Conservation (phyloP, 1,140 invertebrate genomes). For the Andrena cerasifolii region DNA sequence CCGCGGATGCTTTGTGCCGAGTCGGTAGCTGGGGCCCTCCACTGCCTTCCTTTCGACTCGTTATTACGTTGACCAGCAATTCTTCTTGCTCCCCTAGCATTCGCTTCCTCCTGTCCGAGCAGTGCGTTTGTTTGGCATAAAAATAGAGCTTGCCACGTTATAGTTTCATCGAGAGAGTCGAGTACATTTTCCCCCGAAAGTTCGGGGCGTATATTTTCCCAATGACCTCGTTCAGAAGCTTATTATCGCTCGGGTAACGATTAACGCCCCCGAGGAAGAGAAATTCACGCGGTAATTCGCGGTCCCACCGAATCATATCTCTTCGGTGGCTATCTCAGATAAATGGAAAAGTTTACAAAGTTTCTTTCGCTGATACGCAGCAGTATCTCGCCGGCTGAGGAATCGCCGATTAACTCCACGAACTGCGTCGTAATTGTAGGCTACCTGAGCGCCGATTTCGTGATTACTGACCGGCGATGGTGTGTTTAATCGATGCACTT, state of each 20-base stretch:
- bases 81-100: neutral
- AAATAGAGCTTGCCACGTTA: too few species aligned
- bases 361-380: slow-evolving; percentile 43
- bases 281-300: slow-evolving; percentile 47
- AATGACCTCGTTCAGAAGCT: neutral
- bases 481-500: slow-evolving; percentile 58
- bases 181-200: neutral
- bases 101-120: too few species aligned
- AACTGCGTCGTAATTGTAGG: slow-evolving; percentile 62
- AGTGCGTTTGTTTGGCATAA: too few species aligned
- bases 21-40: neutral
- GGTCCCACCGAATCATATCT: slow-evolving; percentile 43
- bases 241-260: slow-evolving; percentile 9
- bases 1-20: slow-evolving; percentile 5
- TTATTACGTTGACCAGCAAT: neutral
- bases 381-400: slow-evolving; percentile 42
- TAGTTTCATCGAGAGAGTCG: neutral
- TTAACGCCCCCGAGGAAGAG: slow-evolving; percentile 15
- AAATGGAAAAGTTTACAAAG: slow-evolving; percentile 66
- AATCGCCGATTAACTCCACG: slow-evolving; percentile 63
- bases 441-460: slow-evolving; percentile 14
- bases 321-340: slow-evolving; percentile 33
- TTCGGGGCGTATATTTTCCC: neutral
- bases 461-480: slow-evolving; percentile 8
- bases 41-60: slow-evolving; percentile 31